phyloP scores from a whole-genome alignment of 2,113 vertebrate species.

The Vanacampus margaritifer region DNA sequence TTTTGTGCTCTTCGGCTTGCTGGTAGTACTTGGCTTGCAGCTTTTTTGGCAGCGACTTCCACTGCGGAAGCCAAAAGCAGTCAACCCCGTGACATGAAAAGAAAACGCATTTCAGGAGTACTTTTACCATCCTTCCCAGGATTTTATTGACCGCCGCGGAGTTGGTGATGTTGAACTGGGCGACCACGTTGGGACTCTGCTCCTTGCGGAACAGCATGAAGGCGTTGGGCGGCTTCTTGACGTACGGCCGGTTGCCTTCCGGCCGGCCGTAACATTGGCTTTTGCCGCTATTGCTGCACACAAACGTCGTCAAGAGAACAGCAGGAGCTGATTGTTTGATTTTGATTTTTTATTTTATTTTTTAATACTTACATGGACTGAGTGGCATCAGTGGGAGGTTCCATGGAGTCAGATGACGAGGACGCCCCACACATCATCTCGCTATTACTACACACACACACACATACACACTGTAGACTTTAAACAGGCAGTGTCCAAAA shows the following conservation, averaged over 20 bases:
- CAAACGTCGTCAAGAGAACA: neutral
- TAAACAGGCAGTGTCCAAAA: neutral
- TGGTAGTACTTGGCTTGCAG: constrained; percentile 3
- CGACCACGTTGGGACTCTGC: neutral
- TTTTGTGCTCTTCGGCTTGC: neutral
- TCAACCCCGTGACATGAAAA: neutral
- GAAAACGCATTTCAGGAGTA: too few species aligned
- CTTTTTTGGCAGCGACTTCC: neutral
- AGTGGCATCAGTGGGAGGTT: neutral
- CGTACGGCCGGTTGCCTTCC: neutral
- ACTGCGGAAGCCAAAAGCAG: constrained; percentile 9
- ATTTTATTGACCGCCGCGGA: neutral
- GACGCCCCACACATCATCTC: neutral
- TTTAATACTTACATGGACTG: neutral
- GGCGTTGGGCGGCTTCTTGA: constrained; percentile 15
- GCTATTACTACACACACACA: neutral
- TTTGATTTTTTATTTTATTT: neutral
- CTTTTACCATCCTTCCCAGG: constrained; percentile 14
- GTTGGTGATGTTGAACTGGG: neutral
- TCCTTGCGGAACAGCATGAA: constrained; percentile 19
- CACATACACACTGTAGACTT: neutral
- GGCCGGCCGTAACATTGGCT: neutral
- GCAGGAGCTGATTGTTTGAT: neutral
- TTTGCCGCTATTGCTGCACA: neutral
- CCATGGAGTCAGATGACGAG: neutral